These are phyloP conservation scores for Gastrophryne carolinensis DNA, from an alignment of 2,797 vertebrate species.

Conservation along the genomic window DNA sequence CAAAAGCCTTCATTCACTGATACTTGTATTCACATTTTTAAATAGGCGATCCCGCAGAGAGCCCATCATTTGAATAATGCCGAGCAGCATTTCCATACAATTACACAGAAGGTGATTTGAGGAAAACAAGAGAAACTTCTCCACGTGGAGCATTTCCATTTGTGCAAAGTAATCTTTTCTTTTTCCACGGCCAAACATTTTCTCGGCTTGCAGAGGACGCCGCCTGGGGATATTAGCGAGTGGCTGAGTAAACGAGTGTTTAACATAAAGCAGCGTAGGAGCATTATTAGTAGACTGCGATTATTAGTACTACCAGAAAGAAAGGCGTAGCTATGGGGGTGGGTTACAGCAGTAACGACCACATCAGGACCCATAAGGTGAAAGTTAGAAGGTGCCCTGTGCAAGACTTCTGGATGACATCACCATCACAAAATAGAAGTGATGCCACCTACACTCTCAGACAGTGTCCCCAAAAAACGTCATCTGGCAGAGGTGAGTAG, in stretches of 20 bases:
- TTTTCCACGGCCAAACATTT: conserved; percentile 22
- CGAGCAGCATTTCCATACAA: conserved; percentile 33
- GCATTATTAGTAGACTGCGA: background rate
- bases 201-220: background rate
- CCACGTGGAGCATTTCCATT: background rate
- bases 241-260: conserved; percentile 12
- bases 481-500: no score
- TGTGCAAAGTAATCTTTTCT: conserved; percentile 3
- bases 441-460: no score
- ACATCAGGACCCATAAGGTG: no score
- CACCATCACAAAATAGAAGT: no score
- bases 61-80: conserved; percentile 34
- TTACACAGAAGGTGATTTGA: conserved; percentile 33
- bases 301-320: background rate
- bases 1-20: conserved; percentile 33
- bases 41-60: conserved; percentile 33
- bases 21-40: conserved; percentile 22
- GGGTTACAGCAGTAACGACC: background rate
- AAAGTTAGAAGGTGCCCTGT: no score
- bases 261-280: background rate
- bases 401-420: no score
- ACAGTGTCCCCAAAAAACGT: no score
- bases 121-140: background rate
- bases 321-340: background rate
- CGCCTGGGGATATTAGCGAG: background rate